These are phyloP conservation scores for Sarcophaga carnaria DNA, from an alignment of 2,888 invertebrate genomes.

Conservation along the genomic window DNA sequence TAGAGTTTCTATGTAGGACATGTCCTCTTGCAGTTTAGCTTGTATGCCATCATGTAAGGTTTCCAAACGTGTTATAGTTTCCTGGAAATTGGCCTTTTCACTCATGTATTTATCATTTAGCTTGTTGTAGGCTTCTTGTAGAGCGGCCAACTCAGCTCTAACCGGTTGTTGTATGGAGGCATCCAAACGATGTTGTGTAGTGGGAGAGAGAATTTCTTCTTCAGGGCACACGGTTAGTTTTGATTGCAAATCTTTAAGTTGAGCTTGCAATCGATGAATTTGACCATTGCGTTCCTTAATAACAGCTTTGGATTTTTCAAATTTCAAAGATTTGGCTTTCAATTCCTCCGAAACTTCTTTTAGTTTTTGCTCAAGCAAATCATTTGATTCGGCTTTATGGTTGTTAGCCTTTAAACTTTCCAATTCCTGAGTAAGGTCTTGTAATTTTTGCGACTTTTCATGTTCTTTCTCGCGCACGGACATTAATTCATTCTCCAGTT, in stretches of 20 bases:
- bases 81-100: constrained; percentile 77
- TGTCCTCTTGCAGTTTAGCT: constrained; percentile 89
- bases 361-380: constrained; percentile 75
- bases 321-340: constrained; percentile 83
- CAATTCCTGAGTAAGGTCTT: constrained; percentile 81
- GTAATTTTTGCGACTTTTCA: constrained; percentile 48
- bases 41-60: constrained; percentile 81
- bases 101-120: constrained; percentile 71
- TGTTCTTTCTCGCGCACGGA: constrained; percentile 63
- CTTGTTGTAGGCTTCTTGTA: constrained; percentile 72
- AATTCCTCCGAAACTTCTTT: constrained; percentile 82
- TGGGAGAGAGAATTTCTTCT: constrained; percentile 67
- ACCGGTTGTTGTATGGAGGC: constrained; percentile 61
- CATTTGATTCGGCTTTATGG: background rate
- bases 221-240: constrained; percentile 74
- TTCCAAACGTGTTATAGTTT: constrained; percentile 77
- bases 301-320: constrained; percentile 83
- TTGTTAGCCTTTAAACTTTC: constrained; percentile 78
- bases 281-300: constrained; percentile 84
- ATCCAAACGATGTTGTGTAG: constrained; percentile 39
- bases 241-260: constrained; percentile 73
- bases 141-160: constrained; percentile 67
- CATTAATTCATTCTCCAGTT: constrained; percentile 70
- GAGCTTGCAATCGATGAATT: constrained; percentile 81
- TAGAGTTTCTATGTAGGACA: constrained; percentile 88